Base-by-base conservation (phyloP, 2,888 invertebrate genomes). In the Torymus auratus region DNA sequence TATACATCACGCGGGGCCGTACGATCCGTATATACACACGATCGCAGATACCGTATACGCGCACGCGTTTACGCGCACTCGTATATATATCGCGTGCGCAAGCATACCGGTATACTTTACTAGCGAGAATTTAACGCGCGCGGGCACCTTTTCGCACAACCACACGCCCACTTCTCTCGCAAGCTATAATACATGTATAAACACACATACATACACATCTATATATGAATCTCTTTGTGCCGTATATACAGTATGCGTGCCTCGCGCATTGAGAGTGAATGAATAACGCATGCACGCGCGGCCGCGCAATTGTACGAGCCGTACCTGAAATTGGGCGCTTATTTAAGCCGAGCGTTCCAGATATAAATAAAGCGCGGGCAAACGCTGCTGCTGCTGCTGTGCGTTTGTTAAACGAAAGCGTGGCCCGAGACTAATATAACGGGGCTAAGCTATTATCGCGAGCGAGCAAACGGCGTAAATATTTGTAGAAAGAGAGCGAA, bases 391-490 rank as follows among this genome's bases (percentile, higher is more conserved):
- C 41, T 41, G 41, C 41, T 41, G 41, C 41, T 41, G 56, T 60
- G 52, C 53, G 61, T 72, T 69, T 68, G 69, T 68, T 79, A 74
- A 69, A 62, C 58, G 3, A 4, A 23, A 75, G 52, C 67, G 17
- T 14, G 12, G 20, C n/a, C 50, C 60, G 68, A 41, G 41, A 17
- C 68, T 53, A 68, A 68, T 68, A 68, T 68, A 75, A 68, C 62
- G 55, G 60, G 60, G 14, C 41, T 20, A 1, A 2, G 70, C 23
- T 61, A 14, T 41, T 41, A 41, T 41, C 41, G 41, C 41, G 15
- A 41, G 15, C 65, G 17, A 23, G 20, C 52, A 58, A 15, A 41
- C 20, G 20, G 64, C 58, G 20, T 58, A 41, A 70, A 71, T 28
- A 68, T 23, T 23, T 12, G 23, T 12, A 41, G 15, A 28, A 53